A percentile compares a stretch with the other conserved stretches of the same genome.
Conservation (phyloP, 2,113 vertebrate genomes). For the Macroglossus sobrinus region DNA sequence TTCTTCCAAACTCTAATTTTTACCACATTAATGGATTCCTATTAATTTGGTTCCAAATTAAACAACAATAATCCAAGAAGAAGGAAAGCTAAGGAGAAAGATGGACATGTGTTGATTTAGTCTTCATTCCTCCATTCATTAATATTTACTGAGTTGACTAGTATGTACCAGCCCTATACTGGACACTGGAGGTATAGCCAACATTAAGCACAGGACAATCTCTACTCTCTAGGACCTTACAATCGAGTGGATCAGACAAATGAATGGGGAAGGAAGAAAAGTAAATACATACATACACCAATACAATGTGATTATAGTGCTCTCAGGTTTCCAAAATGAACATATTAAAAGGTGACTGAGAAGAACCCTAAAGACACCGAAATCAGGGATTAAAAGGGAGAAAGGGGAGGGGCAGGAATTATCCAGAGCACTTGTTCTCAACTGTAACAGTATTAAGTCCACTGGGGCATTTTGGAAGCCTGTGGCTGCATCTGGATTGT, state of each 20-base stretch:
- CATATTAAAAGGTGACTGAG: background rate
- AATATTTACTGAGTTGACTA: background rate
- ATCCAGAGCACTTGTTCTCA: background rate
- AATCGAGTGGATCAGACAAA: background rate
- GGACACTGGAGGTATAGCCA: background rate
- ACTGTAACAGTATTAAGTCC: background rate
- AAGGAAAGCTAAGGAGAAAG: background rate
- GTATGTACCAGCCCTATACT: background rate
- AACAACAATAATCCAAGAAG: background rate
- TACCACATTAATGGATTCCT: background rate
- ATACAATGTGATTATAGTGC: background rate
- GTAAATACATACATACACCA: background rate
- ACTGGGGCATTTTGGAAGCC: background rate
- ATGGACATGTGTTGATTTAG: background rate
- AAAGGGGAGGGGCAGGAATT: background rate
- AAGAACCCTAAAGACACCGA: background rate
- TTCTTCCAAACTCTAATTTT: conserved; percentile 10
- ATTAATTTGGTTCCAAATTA: background rate
- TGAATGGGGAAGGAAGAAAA: background rate
- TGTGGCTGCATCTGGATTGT: background rate
- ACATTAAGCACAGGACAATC: background rate
- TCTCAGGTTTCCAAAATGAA: background rate
- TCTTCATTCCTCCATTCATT: background rate
- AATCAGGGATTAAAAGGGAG: background rate
- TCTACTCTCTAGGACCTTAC: background rate